phyloP scores from a whole-genome alignment of 2,797 vertebrate genomes.

The Hephaestus fuliginosus region DNA sequence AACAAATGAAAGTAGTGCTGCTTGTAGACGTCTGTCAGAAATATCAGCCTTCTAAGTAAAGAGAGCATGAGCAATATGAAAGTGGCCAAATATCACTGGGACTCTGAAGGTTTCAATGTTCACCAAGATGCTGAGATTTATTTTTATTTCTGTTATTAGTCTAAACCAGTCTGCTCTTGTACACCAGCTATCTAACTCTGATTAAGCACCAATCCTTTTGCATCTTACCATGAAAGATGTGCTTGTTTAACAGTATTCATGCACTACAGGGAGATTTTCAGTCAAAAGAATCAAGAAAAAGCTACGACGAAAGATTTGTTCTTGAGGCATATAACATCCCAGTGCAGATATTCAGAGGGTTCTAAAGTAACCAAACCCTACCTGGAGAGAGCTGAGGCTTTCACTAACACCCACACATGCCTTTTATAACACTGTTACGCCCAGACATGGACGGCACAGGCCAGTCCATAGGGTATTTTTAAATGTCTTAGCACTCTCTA shows the following conservation, averaged over 20 bases:
- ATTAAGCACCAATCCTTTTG: neutral
- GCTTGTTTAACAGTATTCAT: constrained; percentile 15
- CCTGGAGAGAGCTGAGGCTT: neutral
- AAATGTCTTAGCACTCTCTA: constrained; percentile 20
- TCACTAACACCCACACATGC: constrained; percentile 8
- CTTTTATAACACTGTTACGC: neutral
- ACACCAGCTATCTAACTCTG: neutral
- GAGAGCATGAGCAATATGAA: neutral
- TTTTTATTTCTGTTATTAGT: neutral
- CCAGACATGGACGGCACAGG: constrained; percentile 1
- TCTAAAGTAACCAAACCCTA: constrained; percentile 19
- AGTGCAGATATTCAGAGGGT: neutral
- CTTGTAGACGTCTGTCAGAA: neutral
- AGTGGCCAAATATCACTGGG: neutral
- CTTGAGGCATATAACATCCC: neutral
- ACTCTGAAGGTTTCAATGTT: neutral
- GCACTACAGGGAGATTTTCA: neutral
- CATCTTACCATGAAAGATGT: constrained; percentile 23
- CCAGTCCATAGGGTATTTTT: neutral
- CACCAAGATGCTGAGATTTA: neutral
- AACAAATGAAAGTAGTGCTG: neutral
- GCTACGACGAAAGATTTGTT: constrained; percentile 17
- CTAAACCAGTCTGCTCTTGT: neutral
- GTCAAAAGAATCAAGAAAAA: neutral
- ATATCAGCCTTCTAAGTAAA: neutral